These are phyloP conservation scores for Prionailurus viverrinus DNA, from an alignment of 2,113 vertebrate species.

Conservation along the genomic window DNA sequence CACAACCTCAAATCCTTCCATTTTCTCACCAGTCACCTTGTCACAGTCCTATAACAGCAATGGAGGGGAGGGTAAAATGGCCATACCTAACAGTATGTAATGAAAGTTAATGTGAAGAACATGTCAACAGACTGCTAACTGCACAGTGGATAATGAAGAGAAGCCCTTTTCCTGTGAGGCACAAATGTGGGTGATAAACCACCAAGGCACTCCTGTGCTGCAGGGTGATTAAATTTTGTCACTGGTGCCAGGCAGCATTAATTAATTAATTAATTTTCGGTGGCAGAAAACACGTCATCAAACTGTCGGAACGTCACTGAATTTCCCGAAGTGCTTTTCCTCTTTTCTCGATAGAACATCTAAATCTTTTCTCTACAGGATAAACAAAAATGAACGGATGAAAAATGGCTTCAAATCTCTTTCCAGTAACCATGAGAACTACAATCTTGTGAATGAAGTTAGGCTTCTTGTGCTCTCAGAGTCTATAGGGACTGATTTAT, in stretches of 20 bases:
- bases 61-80: not conserved
- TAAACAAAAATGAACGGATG: slow-evolving; percentile 82
- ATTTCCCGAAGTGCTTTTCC: slow-evolving; percentile 74
- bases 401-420: slow-evolving; percentile 81
- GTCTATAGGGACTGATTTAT: slow-evolving; percentile 80
- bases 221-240: slow-evolving; percentile 61
- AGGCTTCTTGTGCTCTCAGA: slow-evolving; percentile 51
- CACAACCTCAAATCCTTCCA: not conserved
- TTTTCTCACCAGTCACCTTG: not conserved
- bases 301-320: slow-evolving; percentile 72
- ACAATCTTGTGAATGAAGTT: slow-evolving; percentile 78
- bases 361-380: slow-evolving; percentile 79
- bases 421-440: slow-evolving; percentile 69
- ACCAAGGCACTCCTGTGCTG: not conserved
- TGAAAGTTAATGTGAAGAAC: slow-evolving; percentile 46
- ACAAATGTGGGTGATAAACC: slow-evolving; percentile 63
- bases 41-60: not conserved
- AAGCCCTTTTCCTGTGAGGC: slow-evolving; percentile 59
- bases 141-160: slow-evolving; percentile 56
- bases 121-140: not conserved
- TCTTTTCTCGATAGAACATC: slow-evolving; percentile 67
- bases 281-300: slow-evolving; percentile 75
- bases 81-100: not conserved
- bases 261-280: not conserved
- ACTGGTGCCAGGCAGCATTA: slow-evolving; percentile 61